Evolutionary conservation across 2,888 invertebrate genomes (phyloP), one percentile per base, ranked within the genome.

Genomic region (Lapara coniferarum): DNA sequence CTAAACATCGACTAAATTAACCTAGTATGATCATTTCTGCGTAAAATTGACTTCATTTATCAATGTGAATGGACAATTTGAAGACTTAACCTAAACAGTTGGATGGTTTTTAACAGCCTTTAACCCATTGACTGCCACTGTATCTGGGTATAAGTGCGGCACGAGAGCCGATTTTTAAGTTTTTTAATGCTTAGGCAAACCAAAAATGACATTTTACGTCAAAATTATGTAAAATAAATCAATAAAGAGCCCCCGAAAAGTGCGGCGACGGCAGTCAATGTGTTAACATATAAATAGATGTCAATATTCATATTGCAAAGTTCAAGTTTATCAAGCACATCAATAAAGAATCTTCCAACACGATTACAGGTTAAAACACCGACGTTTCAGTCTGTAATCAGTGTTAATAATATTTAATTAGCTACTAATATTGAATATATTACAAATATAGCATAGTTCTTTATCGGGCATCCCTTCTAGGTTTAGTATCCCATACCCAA

Each of bases 401-500:
- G 49, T 19, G 49, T 46, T 59, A 16, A 59, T 63, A 63, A 63
- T 63, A 49, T 63, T 59, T 63, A 46, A 63, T 63, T 46, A 49
- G 46, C 63, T 63, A 63, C 63, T 49, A 63, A 63, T 58, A 63
- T 19, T 19, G 63, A 63, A 63, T 63, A 63, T 63, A 63, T 63
- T 63, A 63, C 63, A 63, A 59, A 49, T 63, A 49, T 49, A 63
- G 63, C 63, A 10, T 13, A 63, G 49, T 63, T 49, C 13, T 49
- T 49, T 49, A 63, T 63, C 13, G 63, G 63, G 19, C 49, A 63
- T 19, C 7, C 19, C 10, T 16, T 44, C 10, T 16, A 46, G 46
- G 63, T 19, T 63, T 46, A 49, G 63, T 49, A 13, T 49, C 13
- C 16, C 30, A 37, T 63, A 63, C 63, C 63, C 63, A 49, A 63